Conservation (phyloP, 64 coral and sea anemone species). For the Dendronephthya gigantea region DNA sequence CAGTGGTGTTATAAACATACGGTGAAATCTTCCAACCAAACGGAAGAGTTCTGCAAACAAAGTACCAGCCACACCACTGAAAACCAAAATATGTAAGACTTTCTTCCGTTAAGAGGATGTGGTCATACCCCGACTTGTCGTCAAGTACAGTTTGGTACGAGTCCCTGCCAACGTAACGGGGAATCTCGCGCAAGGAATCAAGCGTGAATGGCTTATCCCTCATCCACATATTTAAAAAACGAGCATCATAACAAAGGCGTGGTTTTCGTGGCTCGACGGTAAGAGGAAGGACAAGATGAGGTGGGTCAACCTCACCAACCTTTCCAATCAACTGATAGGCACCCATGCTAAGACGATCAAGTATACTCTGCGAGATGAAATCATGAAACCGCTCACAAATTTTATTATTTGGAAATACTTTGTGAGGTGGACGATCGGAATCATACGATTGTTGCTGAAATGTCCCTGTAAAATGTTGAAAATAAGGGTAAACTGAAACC, state of each 20-base stretch:
- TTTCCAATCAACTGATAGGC: conserved; percentile 2
- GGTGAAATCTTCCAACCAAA: conserved; percentile 14
- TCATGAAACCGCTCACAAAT: neutral
- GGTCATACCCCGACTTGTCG: too few species aligned
- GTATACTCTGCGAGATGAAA: neutral
- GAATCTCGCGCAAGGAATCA: too few species aligned
- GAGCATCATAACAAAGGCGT: too few species aligned
- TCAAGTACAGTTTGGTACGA: too few species aligned
- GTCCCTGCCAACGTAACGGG: too few species aligned
- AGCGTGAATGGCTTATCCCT: too few species aligned
- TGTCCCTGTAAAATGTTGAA: neutral
- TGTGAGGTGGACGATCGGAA: conserved; percentile 11
- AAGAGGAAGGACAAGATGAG: neutral
- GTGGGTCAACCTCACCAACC: neutral
- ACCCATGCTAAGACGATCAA: conserved; percentile 4
- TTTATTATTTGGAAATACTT: conserved; percentile 19
- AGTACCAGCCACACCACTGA: conserved; percentile 3
- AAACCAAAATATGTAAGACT: neutral
- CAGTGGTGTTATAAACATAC: neutral
- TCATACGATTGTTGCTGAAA: conserved; percentile 15
- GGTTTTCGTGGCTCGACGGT: too few species aligned
- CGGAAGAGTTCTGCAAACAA: neutral
- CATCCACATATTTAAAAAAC: too few species aligned
- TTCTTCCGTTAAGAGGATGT: neutral
- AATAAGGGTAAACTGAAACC: neutral